Percentiles rank a stretch among this genome's conserved stretches.
Evolutionary conservation across 2,113 vertebrate species (phyloP).

Genomic region (Ceyx margarethae): DNA sequence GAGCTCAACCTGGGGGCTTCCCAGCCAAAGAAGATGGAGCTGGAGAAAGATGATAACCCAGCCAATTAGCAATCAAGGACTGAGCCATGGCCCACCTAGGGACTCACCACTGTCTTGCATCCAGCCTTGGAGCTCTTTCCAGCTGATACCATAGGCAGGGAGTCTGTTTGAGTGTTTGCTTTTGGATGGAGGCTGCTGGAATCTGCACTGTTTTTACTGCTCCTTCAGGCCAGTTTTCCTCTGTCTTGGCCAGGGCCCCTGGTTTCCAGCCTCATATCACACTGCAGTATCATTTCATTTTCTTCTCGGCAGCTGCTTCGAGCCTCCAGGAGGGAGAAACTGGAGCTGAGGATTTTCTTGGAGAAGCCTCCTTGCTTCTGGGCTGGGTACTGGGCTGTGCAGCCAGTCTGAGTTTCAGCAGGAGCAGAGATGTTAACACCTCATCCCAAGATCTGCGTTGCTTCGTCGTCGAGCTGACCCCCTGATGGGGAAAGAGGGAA

Average conservation of each 20-base stretch:
- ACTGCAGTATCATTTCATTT: neutral
- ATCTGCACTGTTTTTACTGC: neutral
- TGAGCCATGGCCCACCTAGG: neutral
- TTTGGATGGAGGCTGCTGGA: constrained; percentile 16
- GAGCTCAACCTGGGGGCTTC: neutral
- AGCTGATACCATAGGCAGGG: neutral
- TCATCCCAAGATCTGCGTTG: neutral
- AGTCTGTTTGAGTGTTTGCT: neutral
- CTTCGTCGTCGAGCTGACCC: neutral
- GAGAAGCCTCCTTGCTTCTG: neutral
- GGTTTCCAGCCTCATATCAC: constrained; percentile 2
- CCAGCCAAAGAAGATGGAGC: neutral
- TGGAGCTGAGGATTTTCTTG: neutral
- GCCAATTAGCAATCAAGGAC: neutral
- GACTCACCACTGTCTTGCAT: neutral
- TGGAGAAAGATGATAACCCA: neutral
- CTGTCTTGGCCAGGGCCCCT: neutral
- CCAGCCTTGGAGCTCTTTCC: neutral
- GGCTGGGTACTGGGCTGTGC: neutral
- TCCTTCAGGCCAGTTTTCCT: constrained; percentile 15
- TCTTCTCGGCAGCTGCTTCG: constrained; percentile 8
- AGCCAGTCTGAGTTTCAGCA: neutral
- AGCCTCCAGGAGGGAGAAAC: neutral
- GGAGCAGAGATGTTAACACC: neutral
- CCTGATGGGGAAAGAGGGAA: neutral